Conservation (phyloP, 2,797 vertebrate genomes). For the Sebastiscus albofasciatus region DNA sequence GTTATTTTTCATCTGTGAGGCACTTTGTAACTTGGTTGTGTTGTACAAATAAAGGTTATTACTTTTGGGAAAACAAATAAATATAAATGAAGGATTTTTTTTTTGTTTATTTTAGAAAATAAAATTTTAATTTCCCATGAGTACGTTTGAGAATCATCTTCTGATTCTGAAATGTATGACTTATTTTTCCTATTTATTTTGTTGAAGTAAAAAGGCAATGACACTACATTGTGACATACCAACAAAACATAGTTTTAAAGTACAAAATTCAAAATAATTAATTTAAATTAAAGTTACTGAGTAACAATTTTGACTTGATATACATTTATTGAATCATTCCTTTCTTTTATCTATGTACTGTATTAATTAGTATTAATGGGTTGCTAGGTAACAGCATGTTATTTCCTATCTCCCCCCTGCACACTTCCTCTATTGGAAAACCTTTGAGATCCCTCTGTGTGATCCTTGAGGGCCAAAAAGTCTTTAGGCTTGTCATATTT, state of each 20-base stretch:
- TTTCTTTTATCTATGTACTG: not conserved
- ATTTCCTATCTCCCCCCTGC: not conserved
- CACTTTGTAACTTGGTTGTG: not conserved
- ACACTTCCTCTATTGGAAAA: slow-evolving; percentile 19
- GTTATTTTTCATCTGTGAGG: not conserved
- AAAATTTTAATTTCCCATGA: not conserved
- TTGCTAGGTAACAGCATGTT: not conserved
- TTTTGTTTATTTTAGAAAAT: not conserved
- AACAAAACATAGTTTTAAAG: not conserved
- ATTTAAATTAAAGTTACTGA: not conserved
- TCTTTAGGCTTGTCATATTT: slow-evolving; percentile 74
- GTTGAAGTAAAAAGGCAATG: not conserved
- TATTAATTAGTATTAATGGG: not conserved
- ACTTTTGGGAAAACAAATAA: not conserved
- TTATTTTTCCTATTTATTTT: not conserved
- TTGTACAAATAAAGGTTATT: not conserved
- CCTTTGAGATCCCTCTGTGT: slow-evolving; percentile 62
- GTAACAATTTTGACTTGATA: not conserved
- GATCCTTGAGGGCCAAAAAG: slow-evolving; percentile 57
- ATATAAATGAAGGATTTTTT: not conserved
- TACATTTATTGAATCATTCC: not conserved
- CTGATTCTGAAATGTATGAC: not conserved
- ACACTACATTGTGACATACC: too few relatives aligned
- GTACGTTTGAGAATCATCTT: not conserved
- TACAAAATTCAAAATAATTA: not conserved